Percentiles rank a stretch among this genome's conserved stretches.
Conservation (phyloP, 2,888 invertebrate species). For the Cryptocephalus primarius region DNA sequence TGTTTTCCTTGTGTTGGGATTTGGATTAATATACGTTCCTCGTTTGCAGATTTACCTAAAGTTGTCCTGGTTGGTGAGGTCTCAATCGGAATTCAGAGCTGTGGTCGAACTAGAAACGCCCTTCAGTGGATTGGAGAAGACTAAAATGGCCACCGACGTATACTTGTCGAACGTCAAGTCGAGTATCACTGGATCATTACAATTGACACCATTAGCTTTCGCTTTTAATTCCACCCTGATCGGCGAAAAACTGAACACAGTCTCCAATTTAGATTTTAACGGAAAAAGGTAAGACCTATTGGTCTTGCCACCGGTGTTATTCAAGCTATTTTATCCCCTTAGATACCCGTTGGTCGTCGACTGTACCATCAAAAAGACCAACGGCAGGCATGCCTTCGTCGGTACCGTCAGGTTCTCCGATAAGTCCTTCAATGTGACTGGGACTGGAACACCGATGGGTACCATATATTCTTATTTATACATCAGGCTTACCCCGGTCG, state of each 20-base stretch:
- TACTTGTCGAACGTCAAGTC: slow-evolving; percentile 27
- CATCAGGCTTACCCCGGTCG: slow-evolving; percentile 36
- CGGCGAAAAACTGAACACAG: slow-evolving; percentile 23
- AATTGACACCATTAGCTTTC: slow-evolving; percentile 31
- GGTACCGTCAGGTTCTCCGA: too few relatives aligned
- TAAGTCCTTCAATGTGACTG: too few relatives aligned
- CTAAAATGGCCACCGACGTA: slow-evolving; percentile 31
- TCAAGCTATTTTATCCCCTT: too few relatives aligned
- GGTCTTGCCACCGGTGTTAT: too few relatives aligned
- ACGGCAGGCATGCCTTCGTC: too few relatives aligned
- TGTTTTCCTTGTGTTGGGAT: background rate
- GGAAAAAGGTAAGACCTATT: slow-evolving; percentile 26
- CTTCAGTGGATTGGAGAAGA: slow-evolving; percentile 33
- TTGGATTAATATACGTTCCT: background rate
- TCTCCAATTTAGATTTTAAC: slow-evolving; percentile 24
- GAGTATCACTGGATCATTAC: slow-evolving; percentile 26
- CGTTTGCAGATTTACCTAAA: slow-evolving; percentile 19
- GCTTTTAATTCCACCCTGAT: slow-evolving; percentile 26
- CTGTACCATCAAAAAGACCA: too few relatives aligned
- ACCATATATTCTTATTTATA: background rate
- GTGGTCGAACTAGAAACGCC: slow-evolving; percentile 35
- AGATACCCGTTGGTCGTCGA: too few relatives aligned
- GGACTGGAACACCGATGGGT: too few relatives aligned
- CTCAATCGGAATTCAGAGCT: slow-evolving; percentile 27
- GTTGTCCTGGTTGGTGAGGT: slow-evolving; percentile 24